phyloP scores from a whole-genome alignment of 2,113 vertebrate species.

The Lynx canadensis region DNA sequence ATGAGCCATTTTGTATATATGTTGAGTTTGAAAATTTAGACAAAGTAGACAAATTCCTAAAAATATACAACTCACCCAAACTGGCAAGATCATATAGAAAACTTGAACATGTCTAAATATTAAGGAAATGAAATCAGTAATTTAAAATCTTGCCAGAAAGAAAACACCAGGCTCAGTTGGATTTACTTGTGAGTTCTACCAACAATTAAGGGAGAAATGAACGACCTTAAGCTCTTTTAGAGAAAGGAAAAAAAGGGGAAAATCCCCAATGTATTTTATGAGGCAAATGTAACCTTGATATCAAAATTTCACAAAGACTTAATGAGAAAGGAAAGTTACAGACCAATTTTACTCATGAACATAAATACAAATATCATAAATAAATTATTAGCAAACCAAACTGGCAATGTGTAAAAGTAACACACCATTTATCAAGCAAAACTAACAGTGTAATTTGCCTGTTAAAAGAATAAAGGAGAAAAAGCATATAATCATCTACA shows the following conservation, averaged over 20 bases:
- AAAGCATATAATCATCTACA: neutral
- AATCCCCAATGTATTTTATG: neutral
- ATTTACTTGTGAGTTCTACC: neutral
- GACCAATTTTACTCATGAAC: too few relatives aligned
- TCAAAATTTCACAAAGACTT: neutral
- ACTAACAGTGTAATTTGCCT: neutral
- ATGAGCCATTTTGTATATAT: neutral
- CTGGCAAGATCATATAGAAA: neutral
- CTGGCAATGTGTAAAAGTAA: neutral
- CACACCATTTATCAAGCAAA: neutral
- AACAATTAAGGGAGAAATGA: neutral
- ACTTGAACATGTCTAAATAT: neutral
- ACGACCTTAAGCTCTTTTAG: neutral
- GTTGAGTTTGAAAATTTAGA: neutral
- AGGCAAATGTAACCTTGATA: neutral
- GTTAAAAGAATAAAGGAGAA: neutral
- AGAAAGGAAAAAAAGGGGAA: neutral
- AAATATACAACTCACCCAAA: neutral
- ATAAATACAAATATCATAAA: neutral
- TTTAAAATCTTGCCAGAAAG: neutral
- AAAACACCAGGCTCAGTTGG: neutral
- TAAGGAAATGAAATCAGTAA: neutral
- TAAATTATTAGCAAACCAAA: neutral
- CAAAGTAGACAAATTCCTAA: neutral
- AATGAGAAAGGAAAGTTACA: neutral